Conservation (phyloP, 2,113 vertebrate species). For the Amblyornis subalaris region DNA sequence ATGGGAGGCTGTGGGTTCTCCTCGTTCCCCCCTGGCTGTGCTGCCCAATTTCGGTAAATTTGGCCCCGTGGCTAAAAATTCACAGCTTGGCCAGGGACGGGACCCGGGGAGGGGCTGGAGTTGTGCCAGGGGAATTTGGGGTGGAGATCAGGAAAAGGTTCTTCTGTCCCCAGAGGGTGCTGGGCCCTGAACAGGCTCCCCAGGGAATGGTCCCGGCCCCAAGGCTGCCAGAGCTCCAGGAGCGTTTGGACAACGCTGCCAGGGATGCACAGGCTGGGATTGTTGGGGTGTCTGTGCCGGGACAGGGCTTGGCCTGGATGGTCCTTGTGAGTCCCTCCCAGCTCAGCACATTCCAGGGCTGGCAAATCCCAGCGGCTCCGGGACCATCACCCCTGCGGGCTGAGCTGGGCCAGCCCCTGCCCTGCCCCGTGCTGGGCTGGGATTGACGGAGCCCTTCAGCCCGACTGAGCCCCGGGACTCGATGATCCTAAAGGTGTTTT, state of each 20-base stretch:
- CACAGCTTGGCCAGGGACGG: background rate
- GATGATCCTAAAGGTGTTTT: background rate
- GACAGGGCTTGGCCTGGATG: background rate
- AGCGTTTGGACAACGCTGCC: background rate
- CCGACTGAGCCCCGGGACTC: fast-evolving
- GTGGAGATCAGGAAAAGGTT: background rate
- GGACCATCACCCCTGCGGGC: background rate
- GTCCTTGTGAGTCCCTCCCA: background rate
- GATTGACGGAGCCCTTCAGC: background rate
- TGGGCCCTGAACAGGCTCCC: background rate
- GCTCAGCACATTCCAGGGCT: background rate
- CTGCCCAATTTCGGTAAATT: background rate
- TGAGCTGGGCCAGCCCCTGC: background rate
- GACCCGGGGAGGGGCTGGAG: background rate
- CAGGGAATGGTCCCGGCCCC: background rate
- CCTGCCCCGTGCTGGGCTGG: background rate
- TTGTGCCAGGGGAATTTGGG: background rate
- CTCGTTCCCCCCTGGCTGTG: fast-evolving
- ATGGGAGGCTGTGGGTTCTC: background rate
- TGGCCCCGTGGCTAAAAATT: background rate
- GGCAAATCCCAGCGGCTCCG: background rate
- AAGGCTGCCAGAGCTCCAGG: background rate
- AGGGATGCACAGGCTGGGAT: background rate
- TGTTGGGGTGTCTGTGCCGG: background rate
- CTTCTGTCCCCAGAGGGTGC: background rate